phyloP scores from a whole-genome alignment of 1,140 invertebrate species.

The Heliconius eleuchia region DNA sequence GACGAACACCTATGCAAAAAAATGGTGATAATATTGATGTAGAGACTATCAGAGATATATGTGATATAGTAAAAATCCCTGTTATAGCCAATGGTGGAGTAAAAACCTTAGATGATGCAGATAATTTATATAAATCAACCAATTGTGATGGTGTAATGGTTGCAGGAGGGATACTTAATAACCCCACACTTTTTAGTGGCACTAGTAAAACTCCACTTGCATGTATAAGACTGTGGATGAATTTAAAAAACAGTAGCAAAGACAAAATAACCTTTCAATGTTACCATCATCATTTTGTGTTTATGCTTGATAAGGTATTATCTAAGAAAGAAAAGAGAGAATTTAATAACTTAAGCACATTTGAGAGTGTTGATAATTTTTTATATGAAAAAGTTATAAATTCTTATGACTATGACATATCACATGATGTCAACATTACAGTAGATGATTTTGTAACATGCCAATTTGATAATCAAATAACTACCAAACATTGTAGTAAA shows the following conservation, averaged over 20 bases:
- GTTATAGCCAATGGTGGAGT: constrained; percentile 96
- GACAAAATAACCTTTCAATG: constrained; percentile 86
- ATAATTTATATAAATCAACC: constrained; percentile 84
- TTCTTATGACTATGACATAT: constrained; percentile 53
- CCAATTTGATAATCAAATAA: constrained; percentile 65
- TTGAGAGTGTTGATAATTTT: constrained; percentile 87
- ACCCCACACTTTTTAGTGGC: constrained; percentile 94
- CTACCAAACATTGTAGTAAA: constrained; percentile 62
- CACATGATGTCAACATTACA: constrained; percentile 55
- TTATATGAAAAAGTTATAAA: constrained; percentile 82
- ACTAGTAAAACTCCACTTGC: constrained; percentile 85
- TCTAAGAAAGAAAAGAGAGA: constrained; percentile 85
- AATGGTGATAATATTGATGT: constrained; percentile 89
- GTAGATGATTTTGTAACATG: constrained; percentile 62
- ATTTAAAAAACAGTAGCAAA: constrained; percentile 83
- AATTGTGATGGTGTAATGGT: constrained; percentile 93
- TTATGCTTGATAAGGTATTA: constrained; percentile 94
- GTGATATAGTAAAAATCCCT: constrained; percentile 88
- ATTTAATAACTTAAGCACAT: constrained; percentile 90
- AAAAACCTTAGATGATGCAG: constrained; percentile 87
- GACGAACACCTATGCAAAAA: constrained; percentile 91
- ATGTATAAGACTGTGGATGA: constrained; percentile 94
- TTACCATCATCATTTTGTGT: constrained; percentile 96
- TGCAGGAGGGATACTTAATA: constrained; percentile 93
- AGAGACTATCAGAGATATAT: constrained; percentile 87